Percentiles rank a stretch among this genome's conserved stretches.
Conservation (phyloP, 2,888 invertebrate genomes). For the Apotomis turbidana region DNA sequence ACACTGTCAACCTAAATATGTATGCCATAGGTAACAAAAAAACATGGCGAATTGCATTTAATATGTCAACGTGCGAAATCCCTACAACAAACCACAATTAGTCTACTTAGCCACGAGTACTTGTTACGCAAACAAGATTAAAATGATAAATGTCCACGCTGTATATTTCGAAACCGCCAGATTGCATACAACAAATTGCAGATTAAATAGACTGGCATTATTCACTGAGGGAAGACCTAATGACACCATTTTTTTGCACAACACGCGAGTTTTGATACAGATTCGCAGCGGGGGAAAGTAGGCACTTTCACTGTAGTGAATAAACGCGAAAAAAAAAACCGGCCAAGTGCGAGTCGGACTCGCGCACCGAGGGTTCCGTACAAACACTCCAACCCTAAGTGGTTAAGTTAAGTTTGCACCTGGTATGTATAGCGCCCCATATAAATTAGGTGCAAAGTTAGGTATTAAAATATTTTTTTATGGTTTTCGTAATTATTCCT, state of each 20-base stretch:
- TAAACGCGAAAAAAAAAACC: slow-evolving; percentile 48
- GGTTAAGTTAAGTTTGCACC: too few relatives aligned
- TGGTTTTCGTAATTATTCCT: too few relatives aligned
- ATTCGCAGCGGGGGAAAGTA: slow-evolving; percentile 72
- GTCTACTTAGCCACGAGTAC: slow-evolving; percentile 40
- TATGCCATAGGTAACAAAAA: not conserved
- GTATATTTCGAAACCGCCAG: slow-evolving; percentile 48
- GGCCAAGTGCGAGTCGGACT: too few relatives aligned
- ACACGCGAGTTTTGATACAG: slow-evolving; percentile 69
- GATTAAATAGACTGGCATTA: slow-evolving; percentile 57
- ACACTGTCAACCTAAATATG: too few relatives aligned
- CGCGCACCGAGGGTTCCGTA: too few relatives aligned
- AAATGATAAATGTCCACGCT: slow-evolving; percentile 47
- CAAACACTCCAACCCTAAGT: too few relatives aligned
- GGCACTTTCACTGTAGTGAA: slow-evolving; percentile 72
- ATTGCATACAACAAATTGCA: slow-evolving; percentile 51
- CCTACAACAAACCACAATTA: slow-evolving; percentile 29
- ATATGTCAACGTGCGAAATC: slow-evolving; percentile 25
- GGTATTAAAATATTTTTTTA: too few relatives aligned
- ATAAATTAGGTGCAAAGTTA: too few relatives aligned
- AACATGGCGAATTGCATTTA: not conserved
- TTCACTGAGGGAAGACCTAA: slow-evolving; percentile 67
- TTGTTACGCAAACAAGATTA: slow-evolving; percentile 45
- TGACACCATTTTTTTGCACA: slow-evolving; percentile 70
- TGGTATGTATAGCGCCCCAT: too few relatives aligned